A percentile compares a stretch with the other conserved stretches of the same genome.
phyloP scores from a whole-genome alignment of 1,140 invertebrate genomes.

The Brachionus paranguensis region DNA sequence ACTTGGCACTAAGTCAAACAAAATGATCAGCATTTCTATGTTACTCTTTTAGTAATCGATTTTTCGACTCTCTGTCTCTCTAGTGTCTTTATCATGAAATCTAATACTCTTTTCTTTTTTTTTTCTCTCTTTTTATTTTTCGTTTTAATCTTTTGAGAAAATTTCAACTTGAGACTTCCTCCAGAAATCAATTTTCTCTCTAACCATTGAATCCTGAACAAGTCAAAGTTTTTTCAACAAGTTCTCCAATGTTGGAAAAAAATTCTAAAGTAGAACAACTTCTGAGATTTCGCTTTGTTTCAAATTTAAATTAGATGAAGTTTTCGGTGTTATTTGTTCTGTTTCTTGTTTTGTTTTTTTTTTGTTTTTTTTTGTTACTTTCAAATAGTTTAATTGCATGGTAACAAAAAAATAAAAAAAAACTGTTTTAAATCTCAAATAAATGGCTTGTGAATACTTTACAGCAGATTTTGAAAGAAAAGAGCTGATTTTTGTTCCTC shows the following conservation, averaged over 20 bases:
- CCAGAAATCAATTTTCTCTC: not conserved
- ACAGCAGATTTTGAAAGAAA: not conserved
- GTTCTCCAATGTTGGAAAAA: not conserved
- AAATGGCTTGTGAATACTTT: not conserved
- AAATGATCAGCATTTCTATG: not conserved
- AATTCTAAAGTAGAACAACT: not conserved
- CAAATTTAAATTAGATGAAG: not conserved
- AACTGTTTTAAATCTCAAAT: not conserved
- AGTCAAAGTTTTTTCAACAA: not conserved
- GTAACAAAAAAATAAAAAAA: not conserved
- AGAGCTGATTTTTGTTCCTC: not conserved
- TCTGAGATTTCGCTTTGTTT: not conserved
- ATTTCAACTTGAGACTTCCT: not conserved
- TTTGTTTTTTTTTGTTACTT: not conserved
- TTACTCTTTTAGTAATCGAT: not conserved
- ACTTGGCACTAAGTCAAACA: not conserved
- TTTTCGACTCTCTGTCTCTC: not conserved
- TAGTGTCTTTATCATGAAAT: not conserved
- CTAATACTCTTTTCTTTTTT: too few species aligned
- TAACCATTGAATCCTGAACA: not conserved
- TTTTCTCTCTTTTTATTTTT: too few species aligned
- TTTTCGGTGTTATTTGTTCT: not conserved
- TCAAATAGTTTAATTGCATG: slow-evolving; percentile 30
- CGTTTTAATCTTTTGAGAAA: slow-evolving; percentile 21
- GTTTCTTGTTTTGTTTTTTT: too few species aligned